Base-by-base conservation (phyloP, 2,797 vertebrate species). In the Pseudomugil tenellus region DNA sequence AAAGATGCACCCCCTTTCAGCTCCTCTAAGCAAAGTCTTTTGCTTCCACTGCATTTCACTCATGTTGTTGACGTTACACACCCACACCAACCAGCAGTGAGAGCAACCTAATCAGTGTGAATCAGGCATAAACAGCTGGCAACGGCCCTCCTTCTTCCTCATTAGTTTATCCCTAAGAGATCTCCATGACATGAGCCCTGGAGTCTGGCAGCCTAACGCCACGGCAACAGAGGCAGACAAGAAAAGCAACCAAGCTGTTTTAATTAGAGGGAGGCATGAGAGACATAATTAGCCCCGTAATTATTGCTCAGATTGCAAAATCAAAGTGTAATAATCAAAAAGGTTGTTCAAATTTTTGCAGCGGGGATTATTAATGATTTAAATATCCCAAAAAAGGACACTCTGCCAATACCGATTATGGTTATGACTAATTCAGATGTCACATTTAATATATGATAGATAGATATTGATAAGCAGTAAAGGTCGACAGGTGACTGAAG, bases 61-160 rank as follows among this genome's bases (percentile, higher is more conserved):
- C 39, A 28, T 34, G 17, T 61, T 55, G 29, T 73, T 76, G 39
- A 63, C 26, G 65, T 67, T 53, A 71, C 51, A 19, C 49, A 62
- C 37, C 60, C 49, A 64, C n/a, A 23, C 13, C 51, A 34, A 68
- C 26, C 23, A 34, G 65, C 29, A 32, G 58, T 17, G 25, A 69
- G 25, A 55, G 19, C 48, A 51, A 69, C 16, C 35, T 29, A 84
- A 82, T 88, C 77, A 81, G 81, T 46, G 64, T 73, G 83, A 84
- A 87, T 85, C 64, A 86, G 72, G 17, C 59, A 59, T 68, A 64
- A 89, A 88, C 91, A 93, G 79, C 89, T 92, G 89, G 82, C 82
- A 77, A 59, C 71, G 46, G 5, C 72, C 66, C 74, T 80, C 77
- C 68, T 43, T 81, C 77, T 49, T 83, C 83, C 81, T 91, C 86